Evolutionary conservation across 2,797 vertebrate species (phyloP).

Genomic region (Chloroceryle amazona): DNA sequence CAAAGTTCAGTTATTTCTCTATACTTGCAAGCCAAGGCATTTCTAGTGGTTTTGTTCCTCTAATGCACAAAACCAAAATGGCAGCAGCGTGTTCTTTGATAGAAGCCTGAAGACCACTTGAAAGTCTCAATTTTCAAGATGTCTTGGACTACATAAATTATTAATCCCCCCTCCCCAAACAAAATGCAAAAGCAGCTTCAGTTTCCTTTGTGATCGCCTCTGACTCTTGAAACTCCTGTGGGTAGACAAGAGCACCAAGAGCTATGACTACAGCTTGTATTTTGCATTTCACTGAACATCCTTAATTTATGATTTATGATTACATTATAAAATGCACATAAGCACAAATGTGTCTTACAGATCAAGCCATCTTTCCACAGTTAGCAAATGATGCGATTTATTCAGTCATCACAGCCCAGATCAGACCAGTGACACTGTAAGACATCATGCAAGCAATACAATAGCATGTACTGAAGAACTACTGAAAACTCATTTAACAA

Average conservation of each 20-base stretch:
- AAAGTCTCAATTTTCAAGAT: conserved; percentile 14
- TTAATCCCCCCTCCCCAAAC: not conserved
- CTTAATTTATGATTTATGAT: conserved; percentile 17
- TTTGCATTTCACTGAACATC: not conserved
- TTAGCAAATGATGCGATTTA: conserved; percentile 39
- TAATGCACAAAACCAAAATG: conserved; percentile 23
- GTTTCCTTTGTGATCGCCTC: not conserved
- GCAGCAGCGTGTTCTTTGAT: not conserved
- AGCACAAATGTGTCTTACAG: not conserved
- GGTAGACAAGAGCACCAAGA: not conserved
- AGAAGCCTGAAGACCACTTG: conserved; percentile 20
- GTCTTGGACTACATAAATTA: conserved; percentile 4
- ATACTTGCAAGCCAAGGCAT: not conserved
- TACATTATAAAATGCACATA: not conserved
- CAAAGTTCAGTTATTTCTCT: not conserved
- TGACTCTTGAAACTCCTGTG: not conserved
- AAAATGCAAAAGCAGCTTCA: conserved; percentile 25
- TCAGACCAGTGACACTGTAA: conserved; percentile 45
- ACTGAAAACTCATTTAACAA: conserved; percentile 57
- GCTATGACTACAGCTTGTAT: not conserved
- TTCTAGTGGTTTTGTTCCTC: conserved; percentile 3
- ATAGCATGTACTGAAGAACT: conserved; percentile 38
- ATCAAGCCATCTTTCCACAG: conserved; percentile 52
- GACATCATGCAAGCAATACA: conserved; percentile 36
- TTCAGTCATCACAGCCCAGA: conserved; percentile 54